Evolutionary conservation across 35 echinoderm and acorn worm genomes (phyloP), one percentile per base, ranked within the genome.

Genomic region (Lytechinus variegatus): DNA sequence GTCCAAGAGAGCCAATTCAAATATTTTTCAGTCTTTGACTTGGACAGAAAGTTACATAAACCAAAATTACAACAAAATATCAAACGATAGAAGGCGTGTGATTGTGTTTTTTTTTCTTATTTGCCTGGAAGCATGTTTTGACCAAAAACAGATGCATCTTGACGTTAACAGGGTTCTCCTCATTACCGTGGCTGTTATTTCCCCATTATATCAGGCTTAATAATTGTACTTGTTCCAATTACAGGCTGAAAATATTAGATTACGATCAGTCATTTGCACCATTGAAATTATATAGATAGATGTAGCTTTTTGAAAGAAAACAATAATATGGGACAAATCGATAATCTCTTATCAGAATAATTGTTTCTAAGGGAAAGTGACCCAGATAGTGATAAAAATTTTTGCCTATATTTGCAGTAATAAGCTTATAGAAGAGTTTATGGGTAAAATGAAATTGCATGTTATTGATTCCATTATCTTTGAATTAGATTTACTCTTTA

Each of bases 61-160:
- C 66, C 66, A 79, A 79, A 79, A 79, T 79, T 19, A 79, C 66
- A 6, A 58, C 5, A n/a, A 79, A 79, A n/a, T 24, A 79, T 24
- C 21, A 24, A n/a, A 79, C 12, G 66, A 79, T 79, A 79, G 29
- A 90, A 93, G 53, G 55, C 54, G 55, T 93, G 91, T 93, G 92
- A 56, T 53, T 93, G 92, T 93, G 52, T 90, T 90, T 52, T 90
- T 90, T 90, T 90, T 90, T 52, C 5, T 90, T 93, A 54, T 93
- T 93, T 93, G 92, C 54, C 92, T 57, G 28, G 11, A 93, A 55
- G 92, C 92, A 93, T 93, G 92, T 33, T 44, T 57, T 93, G 92
- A 55, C 88, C 52, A 44, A 93, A 93, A 93, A 54, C 92, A 93
- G 88, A 93, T 93, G 92, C 92, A 93, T 93, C 55, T 33, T 93